phyloP scores from a whole-genome alignment of 2,113 vertebrate genomes.

The Phycodurus eques region DNA sequence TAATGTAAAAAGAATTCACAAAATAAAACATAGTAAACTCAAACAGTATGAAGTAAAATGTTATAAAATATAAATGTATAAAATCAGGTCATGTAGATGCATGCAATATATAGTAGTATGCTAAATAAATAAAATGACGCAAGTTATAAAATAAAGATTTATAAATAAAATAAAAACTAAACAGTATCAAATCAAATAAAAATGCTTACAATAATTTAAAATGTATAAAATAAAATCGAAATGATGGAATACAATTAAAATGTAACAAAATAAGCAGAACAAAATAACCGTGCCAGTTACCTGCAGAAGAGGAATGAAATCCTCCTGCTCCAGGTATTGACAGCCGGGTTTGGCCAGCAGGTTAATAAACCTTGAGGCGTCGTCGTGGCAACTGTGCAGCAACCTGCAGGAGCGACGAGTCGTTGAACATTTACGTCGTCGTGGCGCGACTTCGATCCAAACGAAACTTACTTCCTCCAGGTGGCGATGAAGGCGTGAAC shows the following conservation, averaged over 20 bases:
- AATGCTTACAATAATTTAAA: not conserved
- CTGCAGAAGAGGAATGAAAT: conserved; percentile 95
- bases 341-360: conserved; percentile 87
- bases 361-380: conserved; percentile 86
- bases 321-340: conserved; percentile 89
- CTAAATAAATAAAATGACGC: too few relatives aligned
- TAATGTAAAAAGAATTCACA: too few relatives aligned
- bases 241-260: not conserved
- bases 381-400: conserved; percentile 88
- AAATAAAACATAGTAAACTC: too few relatives aligned
- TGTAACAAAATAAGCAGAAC: not conserved
- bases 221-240: not conserved
- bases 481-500: conserved; percentile 88
- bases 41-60: too few relatives aligned
- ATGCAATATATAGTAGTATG: too few relatives aligned
- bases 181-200: too few relatives aligned
- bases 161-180: too few relatives aligned
- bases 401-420: conserved; percentile 71
- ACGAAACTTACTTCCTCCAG: conserved; percentile 89
- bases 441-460: not conserved
- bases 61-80: too few relatives aligned
- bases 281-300: conserved; percentile 56
- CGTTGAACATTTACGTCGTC: not conserved
- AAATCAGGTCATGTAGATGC: too few relatives aligned
- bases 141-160: too few relatives aligned